Conservation (phyloP, 2,113 vertebrate genomes). For the Castor canadensis region DNA sequence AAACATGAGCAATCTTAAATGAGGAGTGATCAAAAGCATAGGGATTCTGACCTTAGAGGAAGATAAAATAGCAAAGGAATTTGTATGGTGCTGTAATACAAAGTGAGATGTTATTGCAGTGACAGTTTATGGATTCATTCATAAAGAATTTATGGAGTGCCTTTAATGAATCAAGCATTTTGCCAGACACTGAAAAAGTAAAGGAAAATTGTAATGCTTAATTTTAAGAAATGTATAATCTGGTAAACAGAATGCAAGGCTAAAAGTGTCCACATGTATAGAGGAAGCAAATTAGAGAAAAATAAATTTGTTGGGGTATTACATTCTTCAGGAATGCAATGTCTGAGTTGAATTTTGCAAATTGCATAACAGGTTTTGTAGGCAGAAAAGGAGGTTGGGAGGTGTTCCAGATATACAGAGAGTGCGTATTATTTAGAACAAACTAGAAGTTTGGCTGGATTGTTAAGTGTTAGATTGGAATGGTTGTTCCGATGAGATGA, state of each 20-base stretch:
- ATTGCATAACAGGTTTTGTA: not conserved
- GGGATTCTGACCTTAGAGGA: not conserved
- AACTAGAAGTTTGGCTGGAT: not conserved
- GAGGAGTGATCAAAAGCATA: not conserved
- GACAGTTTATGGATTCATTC: not conserved
- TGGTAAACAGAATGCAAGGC: not conserved
- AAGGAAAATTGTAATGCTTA: not conserved
- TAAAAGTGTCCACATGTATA: not conserved
- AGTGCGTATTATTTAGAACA: not conserved
- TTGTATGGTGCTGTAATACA: not conserved
- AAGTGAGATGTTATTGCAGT: not conserved
- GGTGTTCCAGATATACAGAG: not conserved
- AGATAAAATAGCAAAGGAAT: not conserved
- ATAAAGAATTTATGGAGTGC: not conserved
- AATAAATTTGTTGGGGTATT: not conserved
- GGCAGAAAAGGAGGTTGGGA: not conserved
- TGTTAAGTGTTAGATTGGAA: not conserved
- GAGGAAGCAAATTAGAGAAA: not conserved
- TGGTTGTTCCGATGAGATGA: not conserved
- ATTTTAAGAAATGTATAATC: not conserved
- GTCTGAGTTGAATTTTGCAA: not conserved
- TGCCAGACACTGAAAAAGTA: not conserved
- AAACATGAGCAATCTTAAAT: not conserved
- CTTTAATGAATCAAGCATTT: not conserved
- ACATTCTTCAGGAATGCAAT: not conserved